Evolutionary conservation across 2,888 invertebrate species (phyloP).

Genomic region (Mechanitis mazaeus): DNA sequence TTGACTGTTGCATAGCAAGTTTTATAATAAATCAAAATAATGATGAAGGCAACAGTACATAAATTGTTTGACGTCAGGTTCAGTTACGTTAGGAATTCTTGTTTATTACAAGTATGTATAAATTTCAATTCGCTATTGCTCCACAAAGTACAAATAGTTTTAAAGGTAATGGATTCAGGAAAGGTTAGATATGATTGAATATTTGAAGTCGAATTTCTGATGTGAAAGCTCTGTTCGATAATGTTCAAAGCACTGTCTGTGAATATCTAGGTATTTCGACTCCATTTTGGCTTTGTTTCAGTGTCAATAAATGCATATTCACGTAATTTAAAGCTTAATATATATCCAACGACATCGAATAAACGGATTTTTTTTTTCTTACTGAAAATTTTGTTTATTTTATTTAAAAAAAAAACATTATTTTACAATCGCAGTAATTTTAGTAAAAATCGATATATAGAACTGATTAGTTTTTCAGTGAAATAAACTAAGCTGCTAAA

Average conservation of each 20-base stretch:
- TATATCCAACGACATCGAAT: too few species aligned
- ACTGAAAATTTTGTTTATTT: too few species aligned
- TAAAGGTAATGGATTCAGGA: not conserved
- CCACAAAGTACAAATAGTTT: not conserved
- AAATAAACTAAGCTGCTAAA: too few species aligned
- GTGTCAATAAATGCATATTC: not conserved
- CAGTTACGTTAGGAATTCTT: not conserved
- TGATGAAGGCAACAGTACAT: too few species aligned
- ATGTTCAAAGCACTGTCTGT: slow-evolving; percentile 2
- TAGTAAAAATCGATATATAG: too few species aligned
- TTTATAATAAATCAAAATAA: too few species aligned
- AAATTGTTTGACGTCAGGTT: not conserved
- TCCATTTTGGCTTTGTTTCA: not conserved
- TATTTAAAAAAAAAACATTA: too few species aligned
- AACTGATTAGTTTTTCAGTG: too few species aligned
- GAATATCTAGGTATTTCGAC: not conserved
- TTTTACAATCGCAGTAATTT: too few species aligned
- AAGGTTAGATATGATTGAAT: slow-evolving; percentile 3
- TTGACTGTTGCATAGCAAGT: too few species aligned
- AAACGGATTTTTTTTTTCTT: too few species aligned
- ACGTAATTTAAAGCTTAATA: not conserved
- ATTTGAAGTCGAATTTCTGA: slow-evolving; percentile 5
- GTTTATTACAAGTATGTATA: not conserved
- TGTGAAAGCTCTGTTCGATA: not conserved
- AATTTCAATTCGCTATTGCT: not conserved